Conservation (phyloP, 2,797 vertebrate species). For the Tauraco hartlaubi region DNA sequence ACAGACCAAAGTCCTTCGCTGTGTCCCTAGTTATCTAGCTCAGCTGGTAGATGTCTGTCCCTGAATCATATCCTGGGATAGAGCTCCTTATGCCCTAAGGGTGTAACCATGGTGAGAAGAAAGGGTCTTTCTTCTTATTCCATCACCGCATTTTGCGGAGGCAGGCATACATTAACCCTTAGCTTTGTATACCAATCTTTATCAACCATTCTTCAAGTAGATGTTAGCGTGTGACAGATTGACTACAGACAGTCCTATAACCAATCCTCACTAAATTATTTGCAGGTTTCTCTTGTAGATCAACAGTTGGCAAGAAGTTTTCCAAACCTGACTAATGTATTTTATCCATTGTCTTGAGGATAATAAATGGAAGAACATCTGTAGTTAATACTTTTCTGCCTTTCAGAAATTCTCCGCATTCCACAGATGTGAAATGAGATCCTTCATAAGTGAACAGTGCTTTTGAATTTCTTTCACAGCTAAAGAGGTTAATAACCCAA, state of each 20-base stretch:
- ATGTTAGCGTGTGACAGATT: neutral
- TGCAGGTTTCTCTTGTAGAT: neutral
- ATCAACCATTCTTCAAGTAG: neutral
- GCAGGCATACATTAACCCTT: neutral
- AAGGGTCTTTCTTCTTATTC: neutral
- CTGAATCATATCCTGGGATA: neutral
- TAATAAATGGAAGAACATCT: conserved; percentile 55
- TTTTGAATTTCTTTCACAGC: conserved; percentile 31
- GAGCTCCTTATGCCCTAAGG: neutral
- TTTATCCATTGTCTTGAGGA: neutral
- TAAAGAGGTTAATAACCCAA: neutral
- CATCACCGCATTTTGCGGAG: neutral
- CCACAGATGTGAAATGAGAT: conserved; percentile 18
- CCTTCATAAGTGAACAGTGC: neutral
- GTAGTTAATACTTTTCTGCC: neutral
- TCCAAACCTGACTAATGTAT: neutral
- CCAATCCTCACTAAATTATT: neutral
- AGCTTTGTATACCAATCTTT: neutral
- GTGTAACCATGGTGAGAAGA: neutral
- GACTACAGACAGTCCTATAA: neutral
- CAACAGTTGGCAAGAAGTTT: neutral
- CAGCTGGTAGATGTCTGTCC: neutral
- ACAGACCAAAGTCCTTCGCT: neutral
- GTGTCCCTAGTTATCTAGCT: neutral
- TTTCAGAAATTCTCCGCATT: conserved; percentile 42